Base-by-base conservation (phyloP, 1,140 invertebrate genomes). In the Bombus turneri region DNA sequence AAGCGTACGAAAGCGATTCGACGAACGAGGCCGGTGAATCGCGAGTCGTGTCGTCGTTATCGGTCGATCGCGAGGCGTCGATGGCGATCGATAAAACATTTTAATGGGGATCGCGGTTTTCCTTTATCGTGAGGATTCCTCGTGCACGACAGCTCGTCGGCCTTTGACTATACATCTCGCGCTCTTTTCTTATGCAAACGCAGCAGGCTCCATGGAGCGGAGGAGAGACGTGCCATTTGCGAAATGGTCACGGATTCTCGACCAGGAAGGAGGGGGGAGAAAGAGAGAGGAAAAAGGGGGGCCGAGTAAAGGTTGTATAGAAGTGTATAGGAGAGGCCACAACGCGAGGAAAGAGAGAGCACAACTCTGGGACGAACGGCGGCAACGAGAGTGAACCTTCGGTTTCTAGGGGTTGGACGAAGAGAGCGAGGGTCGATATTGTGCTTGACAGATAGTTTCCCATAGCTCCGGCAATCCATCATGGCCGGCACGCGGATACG, bases 371-470 rank as follows among this genome's bases (percentile, higher is more conserved):
- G 84, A 92, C 78, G 86, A 22, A 53, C 47, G 90, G 86, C 28
- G 83, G 88, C 88, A 91, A 89, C 92, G 91, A 89, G 90, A 91
- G 91, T 87, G 88, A 93, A 89, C 86, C 91, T 88, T 71, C 89
- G 91, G 92, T 92, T 91, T 83, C 80, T 69, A 81, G 88, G 92
- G 93, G 93, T 93, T 93, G 92, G 86, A 94, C 91, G 89, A 92
- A 92, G 93, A 94, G 92, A 89, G 91, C 91, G 91, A 95, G 94
- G 95, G 94, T 95, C 95, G 95, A 95, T 95, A 95, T 95, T 94
- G 92, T 93, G 85, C 95, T 95, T 95, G 95, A 95, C 94, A 94
- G 94, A 95, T 95, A 95, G 94, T 95, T 95, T 95, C 94, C 94
- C 94, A 95, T 95, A 94, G 94, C 93, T 94, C 91, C 90, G 79